These are phyloP conservation scores for Colletes gigas DNA, from an alignment of 1,140 invertebrate species.

Conservation along the genomic window DNA sequence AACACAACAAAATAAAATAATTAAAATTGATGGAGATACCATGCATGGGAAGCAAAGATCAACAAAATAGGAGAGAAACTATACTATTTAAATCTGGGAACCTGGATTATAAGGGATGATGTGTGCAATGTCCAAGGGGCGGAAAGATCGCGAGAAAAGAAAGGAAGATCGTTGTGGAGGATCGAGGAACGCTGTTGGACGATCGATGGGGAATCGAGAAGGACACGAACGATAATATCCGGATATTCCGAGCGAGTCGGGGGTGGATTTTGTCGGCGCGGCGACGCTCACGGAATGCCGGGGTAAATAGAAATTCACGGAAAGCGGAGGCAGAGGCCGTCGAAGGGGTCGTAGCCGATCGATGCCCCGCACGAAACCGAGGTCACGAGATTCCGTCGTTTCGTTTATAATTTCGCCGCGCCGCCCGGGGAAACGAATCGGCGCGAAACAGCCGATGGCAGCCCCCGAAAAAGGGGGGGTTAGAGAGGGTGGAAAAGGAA, in stretches of 20 bases:
- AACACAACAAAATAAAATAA: no score
- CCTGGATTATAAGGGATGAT: no score
- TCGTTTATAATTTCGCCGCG: slow-evolving; percentile 62
- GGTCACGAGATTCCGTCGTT: slow-evolving; percentile 66
- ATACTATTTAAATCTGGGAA: no score
- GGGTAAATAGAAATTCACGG: slow-evolving; percentile 16
- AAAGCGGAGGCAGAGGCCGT: slow-evolving; percentile 19
- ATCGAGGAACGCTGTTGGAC: no score
- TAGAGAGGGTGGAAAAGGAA: slow-evolving; percentile 20
- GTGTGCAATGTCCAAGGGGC: no score
- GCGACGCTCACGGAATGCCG: not conserved
- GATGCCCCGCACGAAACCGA: slow-evolving; percentile 57
- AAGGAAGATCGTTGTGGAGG: no score
- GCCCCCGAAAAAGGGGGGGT: not conserved
- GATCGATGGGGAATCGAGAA: not conserved
- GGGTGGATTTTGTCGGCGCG: not conserved
- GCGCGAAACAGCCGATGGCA: slow-evolving; percentile 32
- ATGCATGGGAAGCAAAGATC: no score
- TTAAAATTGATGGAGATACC: no score
- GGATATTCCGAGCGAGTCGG: not conserved
- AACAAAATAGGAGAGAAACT: no score
- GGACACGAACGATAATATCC: slow-evolving; percentile 5
- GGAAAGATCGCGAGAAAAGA: no score
- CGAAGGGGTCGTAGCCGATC: slow-evolving; percentile 51
- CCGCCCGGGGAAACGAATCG: slow-evolving; percentile 58